A percentile compares a stretch with the other conserved stretches of the same genome.
phyloP scores from a whole-genome alignment of 2,888 invertebrate genomes.

The Apomyelois bistriatella region DNA sequence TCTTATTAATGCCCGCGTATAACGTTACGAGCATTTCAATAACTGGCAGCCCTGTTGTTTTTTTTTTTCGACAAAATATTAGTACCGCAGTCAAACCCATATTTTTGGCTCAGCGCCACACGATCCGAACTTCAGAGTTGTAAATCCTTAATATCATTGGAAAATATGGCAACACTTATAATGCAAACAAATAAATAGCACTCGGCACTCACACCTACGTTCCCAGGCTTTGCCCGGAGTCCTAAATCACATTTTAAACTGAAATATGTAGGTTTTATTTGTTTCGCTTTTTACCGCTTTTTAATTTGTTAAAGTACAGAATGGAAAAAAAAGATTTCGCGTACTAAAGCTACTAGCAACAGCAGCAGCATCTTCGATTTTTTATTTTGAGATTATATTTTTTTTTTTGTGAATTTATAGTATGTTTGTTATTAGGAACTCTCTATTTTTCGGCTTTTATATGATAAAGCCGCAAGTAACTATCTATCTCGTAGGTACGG shows the following conservation, averaged over 20 bases:
- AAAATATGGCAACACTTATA: conserved; percentile 14
- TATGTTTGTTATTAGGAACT: too few species aligned
- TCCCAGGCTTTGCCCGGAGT: background rate
- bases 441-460: too few species aligned
- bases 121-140: conserved; percentile 6
- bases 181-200: conserved; percentile 11
- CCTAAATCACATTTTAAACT: background rate
- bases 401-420: too few species aligned
- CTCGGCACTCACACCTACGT: conserved; percentile 1
- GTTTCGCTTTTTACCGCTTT: background rate
- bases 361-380: too few species aligned
- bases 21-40: background rate
- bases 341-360: too few species aligned
- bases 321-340: too few species aligned
- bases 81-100: conserved; percentile 11
- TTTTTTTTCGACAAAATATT: conserved; percentile 10
- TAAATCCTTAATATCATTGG: conserved; percentile 15
- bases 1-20: background rate
- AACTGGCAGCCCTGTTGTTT: conserved; percentile 6
- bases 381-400: too few species aligned
- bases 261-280: background rate
- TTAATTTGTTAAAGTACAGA: background rate
- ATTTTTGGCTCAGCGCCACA: conserved; percentile 15
- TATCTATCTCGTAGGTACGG: too few species aligned
- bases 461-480: too few species aligned